Percentiles rank a stretch among this genome's conserved stretches.
Conservation (phyloP, 2,113 vertebrate species). For the Sakesphorus luctuosus region DNA sequence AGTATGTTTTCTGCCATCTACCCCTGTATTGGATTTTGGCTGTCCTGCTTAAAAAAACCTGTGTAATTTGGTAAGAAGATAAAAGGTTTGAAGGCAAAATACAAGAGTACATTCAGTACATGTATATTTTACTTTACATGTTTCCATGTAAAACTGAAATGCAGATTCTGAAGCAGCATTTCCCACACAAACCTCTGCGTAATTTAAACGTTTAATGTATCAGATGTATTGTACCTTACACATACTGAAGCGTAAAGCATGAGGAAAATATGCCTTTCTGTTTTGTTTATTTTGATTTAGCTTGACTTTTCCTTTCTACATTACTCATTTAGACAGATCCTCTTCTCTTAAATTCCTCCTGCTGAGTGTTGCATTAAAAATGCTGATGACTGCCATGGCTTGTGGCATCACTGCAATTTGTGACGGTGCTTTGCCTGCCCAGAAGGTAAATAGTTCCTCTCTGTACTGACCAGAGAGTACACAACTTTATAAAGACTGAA, state of each 20-base stretch:
- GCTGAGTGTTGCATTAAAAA: neutral
- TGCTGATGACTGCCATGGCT: neutral
- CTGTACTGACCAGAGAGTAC: neutral
- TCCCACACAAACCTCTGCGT: neutral
- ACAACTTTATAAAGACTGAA: slow-evolving; percentile 15
- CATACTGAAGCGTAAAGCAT: neutral
- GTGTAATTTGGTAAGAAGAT: neutral
- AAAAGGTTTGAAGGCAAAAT: neutral
- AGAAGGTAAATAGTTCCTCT: neutral
- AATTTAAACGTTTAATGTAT: neutral
- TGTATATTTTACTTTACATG: neutral
- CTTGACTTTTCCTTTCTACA: neutral
- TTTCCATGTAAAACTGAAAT: neutral
- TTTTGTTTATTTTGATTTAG: slow-evolving; percentile 1
- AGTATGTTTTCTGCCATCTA: neutral
- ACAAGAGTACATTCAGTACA: neutral
- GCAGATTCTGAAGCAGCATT: neutral
- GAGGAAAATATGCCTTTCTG: neutral
- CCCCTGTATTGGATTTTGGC: neutral
- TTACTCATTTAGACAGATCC: neutral
- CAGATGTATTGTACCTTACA: neutral
- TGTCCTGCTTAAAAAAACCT: neutral
- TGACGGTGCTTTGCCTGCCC: neutral
- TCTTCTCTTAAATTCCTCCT: neutral
- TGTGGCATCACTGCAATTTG: neutral